Base-by-base conservation (phyloP, 2,888 invertebrate genomes). In the Galeopsomyia nigrocyanea region DNA sequence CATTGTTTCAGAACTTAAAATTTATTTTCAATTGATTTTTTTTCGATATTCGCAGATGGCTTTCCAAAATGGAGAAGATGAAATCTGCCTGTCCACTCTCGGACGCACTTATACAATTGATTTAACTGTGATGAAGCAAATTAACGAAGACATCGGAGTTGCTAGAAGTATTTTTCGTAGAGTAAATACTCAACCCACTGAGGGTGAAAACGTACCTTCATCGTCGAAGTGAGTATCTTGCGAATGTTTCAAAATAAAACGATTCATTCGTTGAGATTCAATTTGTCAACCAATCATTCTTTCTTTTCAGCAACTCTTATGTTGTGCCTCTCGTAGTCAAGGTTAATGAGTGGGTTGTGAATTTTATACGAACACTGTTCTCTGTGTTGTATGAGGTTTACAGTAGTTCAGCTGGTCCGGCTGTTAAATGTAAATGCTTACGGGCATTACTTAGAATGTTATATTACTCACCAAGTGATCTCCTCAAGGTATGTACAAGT, bases 361-460 rank as follows among this genome's bases (percentile, higher is more conserved):
- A 84, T 71, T 92, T 89, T 84, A 90, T 90, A 77, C 91, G 93
- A 80, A 95, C 96, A 55, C 89, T 99, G 75, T 97, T 99, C 87
- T 94, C 95, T 56, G 96, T 99, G 31, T 89, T 99, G 58, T 98
- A 98, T 87, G 98, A 99, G 89, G 98, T 99, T 68, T 99, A 99
- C 88, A 97, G 96, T 87, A 97, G 96, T 80, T 98, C 98, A 75
- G 98, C 99, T 68, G 99, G 99, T 10, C 98, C 99, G 39, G 95
- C 98, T 74, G 97, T 99, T 39, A 93, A 98, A 80, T 97, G 97
- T 88, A 98, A 98, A 88, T 98, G 98, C 84, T 91, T 99, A 75
- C 93, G 97, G 82, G 98, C 99, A 6, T 91, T 99, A 74, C 89
- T 99, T 68, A 92, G 99, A 75, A 98, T 99, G 94, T 95, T 99